Percentiles rank a stretch among this genome's conserved stretches.
Evolutionary conservation across 2,888 invertebrate genomes (phyloP).

Genomic region (Tortrix viridana): DNA sequence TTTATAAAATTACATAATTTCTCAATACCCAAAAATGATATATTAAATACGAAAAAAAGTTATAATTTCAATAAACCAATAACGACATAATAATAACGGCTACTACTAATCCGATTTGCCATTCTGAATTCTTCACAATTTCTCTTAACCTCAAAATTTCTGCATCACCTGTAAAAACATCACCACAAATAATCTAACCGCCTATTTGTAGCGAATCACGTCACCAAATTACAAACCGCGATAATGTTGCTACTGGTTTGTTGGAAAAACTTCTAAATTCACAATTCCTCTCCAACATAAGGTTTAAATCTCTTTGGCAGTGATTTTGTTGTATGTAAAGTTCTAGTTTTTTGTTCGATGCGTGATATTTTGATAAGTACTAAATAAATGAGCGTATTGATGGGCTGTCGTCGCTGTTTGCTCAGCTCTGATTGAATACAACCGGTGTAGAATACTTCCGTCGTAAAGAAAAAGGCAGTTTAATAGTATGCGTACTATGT

Average conservation of each 20-base stretch:
- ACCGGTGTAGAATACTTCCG: constrained; percentile 50
- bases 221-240: constrained; percentile 45
- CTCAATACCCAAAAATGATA: too few relatives aligned
- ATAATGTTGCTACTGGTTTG: not conserved
- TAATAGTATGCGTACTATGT: too few relatives aligned
- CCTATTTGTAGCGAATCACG: constrained; percentile 41
- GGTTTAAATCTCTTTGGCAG: constrained; percentile 47
- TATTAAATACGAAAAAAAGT: too few relatives aligned
- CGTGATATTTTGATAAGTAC: constrained; percentile 75
- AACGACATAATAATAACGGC: too few relatives aligned
- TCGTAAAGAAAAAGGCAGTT: too few relatives aligned
- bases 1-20: too few relatives aligned
- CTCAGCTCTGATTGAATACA: constrained; percentile 57
- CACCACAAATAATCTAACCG: constrained; percentile 23
- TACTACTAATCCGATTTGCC: too few relatives aligned
- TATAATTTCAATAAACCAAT: too few relatives aligned
- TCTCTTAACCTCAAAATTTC: constrained; percentile 1
- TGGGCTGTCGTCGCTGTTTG: constrained; percentile 73
- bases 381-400: constrained; percentile 81
- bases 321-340: constrained; percentile 37
- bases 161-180: constrained; percentile 45
- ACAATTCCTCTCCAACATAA: constrained; percentile 45
- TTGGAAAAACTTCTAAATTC: constrained; percentile 17
- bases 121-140: not conserved
- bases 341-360: constrained; percentile 48